Percentiles rank a stretch among this genome's conserved stretches.
phyloP scores from a whole-genome alignment of 2,113 vertebrate species.

The Neodontobutis hainanensis region DNA sequence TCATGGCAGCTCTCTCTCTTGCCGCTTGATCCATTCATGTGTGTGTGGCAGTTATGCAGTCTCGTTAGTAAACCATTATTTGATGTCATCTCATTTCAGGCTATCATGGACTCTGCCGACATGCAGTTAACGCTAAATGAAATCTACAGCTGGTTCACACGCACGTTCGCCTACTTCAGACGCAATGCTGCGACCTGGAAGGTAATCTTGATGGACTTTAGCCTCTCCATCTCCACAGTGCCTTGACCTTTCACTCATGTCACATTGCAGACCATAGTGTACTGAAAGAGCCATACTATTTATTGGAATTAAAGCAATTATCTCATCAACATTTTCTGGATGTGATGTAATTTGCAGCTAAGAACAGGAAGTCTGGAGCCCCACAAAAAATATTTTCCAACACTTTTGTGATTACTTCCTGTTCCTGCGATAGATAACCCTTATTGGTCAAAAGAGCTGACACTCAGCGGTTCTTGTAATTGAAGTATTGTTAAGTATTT shows the following conservation, averaged over 20 bases:
- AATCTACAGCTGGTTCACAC: slow-evolving; percentile 99
- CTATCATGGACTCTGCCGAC: slow-evolving; percentile 99
- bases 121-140: slow-evolving; percentile 99
- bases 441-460: too few relatives aligned
- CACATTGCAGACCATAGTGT: slow-evolving; percentile 12
- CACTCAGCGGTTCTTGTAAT: too few relatives aligned
- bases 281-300: not conserved
- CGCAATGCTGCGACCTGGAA: slow-evolving; percentile 99
- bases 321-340: too few relatives aligned
- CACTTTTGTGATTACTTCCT: not conserved
- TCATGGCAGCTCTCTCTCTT: slow-evolving; percentile 65
- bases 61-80: slow-evolving; percentile 89
- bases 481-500: not conserved
- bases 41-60: slow-evolving; percentile 72
- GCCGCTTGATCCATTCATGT: slow-evolving; percentile 49
- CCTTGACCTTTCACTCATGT: slow-evolving; percentile 25
- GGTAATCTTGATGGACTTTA: slow-evolving; percentile 81
- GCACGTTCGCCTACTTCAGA: slow-evolving; percentile 99
- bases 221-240: not conserved
- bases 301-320: too few relatives aligned
- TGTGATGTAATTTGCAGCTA: not conserved
- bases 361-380: not conserved
- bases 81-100: slow-evolving; percentile 97
- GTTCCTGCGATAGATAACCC: not conserved
- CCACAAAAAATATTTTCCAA: not conserved